phyloP scores from a whole-genome alignment of 2,797 vertebrate genomes.

The Chaunax sp. region DNA sequence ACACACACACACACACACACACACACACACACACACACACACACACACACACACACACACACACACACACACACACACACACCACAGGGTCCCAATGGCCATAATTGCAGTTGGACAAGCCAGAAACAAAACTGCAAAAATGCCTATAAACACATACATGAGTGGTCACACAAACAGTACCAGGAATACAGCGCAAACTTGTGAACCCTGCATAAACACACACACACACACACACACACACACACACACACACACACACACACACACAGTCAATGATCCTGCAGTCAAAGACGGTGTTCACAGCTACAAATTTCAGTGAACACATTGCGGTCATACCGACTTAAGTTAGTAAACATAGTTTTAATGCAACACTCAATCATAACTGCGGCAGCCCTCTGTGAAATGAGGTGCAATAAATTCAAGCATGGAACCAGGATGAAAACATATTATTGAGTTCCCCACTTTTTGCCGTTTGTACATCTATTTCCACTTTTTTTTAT shows the following conservation, averaged over 20 bases:
- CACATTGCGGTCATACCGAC: conserved; percentile 9
- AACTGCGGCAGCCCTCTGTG: conserved; percentile 1
- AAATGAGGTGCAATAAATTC: background rate
- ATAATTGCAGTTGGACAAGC: conserved; percentile 34
- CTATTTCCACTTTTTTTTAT: no score
- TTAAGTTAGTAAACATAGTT: conserved; percentile 32
- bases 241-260: conserved; percentile 11
- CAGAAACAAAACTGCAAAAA: conserved; percentile 41
- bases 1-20: conserved; percentile 18
- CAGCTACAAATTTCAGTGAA: conserved; percentile 9
- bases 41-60: conserved; percentile 20
- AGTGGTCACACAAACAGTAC: background rate
- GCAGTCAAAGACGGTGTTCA: conserved; percentile 24
- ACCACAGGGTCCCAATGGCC: conserved; percentile 2
- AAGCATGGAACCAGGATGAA: background rate
- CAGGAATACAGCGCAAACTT: conserved; percentile 1
- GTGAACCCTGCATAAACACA: background rate
- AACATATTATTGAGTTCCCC: background rate
- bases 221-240: conserved; percentile 14
- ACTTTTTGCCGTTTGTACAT: background rate
- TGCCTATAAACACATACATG: conserved; percentile 4
- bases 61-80: conserved; percentile 22
- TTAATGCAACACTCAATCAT: conserved; percentile 10
- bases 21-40: conserved; percentile 17
- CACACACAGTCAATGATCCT: conserved; percentile 22